phyloP scores from a whole-genome alignment of 2,797 vertebrate species.

The Tarsius wallacei region DNA sequence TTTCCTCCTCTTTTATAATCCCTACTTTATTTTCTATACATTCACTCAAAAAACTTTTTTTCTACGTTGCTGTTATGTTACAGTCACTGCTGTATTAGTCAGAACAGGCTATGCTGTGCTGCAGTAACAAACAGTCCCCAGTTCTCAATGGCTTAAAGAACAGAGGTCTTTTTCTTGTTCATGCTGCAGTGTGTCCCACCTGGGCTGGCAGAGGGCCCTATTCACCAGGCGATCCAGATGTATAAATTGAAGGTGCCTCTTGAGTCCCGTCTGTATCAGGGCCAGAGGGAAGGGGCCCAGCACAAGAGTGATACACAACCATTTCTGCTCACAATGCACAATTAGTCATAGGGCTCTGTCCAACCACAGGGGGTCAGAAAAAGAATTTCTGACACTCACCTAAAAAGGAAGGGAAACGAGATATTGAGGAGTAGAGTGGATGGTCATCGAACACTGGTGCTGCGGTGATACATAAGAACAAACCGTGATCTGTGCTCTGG shows the following conservation, averaged over 20 bases:
- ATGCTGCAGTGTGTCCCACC: rapidly evolving
- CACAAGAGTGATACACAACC: neutral
- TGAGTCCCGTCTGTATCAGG: neutral
- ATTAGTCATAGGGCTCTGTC: neutral
- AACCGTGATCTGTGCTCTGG: neutral
- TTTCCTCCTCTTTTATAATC: neutral
- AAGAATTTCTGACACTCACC: rapidly evolving
- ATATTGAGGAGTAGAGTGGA: neutral
- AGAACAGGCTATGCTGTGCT: neutral
- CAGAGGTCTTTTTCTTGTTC: neutral
- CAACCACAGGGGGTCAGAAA: neutral
- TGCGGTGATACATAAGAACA: rapidly evolving
- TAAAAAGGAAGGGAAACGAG: neutral
- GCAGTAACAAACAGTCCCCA: neutral
- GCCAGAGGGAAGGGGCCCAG: neutral
- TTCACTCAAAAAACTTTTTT: neutral
- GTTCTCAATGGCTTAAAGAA: neutral
- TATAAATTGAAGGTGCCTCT: rapidly evolving
- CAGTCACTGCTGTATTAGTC: neutral
- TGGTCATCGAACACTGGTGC: neutral
- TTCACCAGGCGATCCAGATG: no score
- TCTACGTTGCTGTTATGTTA: neutral
- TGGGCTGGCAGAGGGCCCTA: neutral
- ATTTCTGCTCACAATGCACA: neutral
- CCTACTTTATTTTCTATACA: neutral